These are phyloP conservation scores for Phacellophora camtschatica DNA, from an alignment of 30 jellyfish, hydroid and myxozoan species.

Conservation along the genomic window DNA sequence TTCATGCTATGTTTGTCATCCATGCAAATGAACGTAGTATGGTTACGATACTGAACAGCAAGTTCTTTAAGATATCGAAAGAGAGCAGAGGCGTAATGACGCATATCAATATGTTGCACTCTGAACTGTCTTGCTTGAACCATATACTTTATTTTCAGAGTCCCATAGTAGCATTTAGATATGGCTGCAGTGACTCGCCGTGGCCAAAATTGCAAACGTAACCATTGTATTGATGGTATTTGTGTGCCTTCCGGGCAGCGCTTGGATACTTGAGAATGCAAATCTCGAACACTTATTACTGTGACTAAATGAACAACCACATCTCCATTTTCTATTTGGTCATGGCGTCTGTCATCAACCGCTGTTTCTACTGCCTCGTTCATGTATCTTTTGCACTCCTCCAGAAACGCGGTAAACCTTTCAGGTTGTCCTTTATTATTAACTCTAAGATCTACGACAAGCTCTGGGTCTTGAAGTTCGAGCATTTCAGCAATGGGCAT, in stretches of 20 bases:
- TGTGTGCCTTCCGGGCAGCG: conserved; percentile 37
- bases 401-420: not conserved
- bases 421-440: not conserved
- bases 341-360: conserved; percentile 17
- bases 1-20: conserved; percentile 21
- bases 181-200: not conserved
- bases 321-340: not conserved
- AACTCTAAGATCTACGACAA: not conserved
- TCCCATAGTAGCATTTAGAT: not conserved
- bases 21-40: not conserved
- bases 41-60: not conserved
- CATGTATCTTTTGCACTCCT: not conserved
- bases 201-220: conserved; percentile 27
- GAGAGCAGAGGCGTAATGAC: conserved; percentile 14
- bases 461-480: conserved; percentile 8
- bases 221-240: conserved; percentile 40
- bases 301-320: conserved; percentile 19
- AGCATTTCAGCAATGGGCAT: not conserved
- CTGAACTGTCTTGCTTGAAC: conserved; percentile 25
- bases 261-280: not conserved
- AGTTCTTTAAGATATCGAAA: conserved; percentile 9
- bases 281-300: conserved; percentile 19
- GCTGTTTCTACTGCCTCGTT: conserved; percentile 8
- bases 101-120: not conserved
- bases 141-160: conserved; percentile 9